Evolutionary conservation across 1,140 invertebrate species (phyloP).

Genomic region (Homarus americanus): DNA sequence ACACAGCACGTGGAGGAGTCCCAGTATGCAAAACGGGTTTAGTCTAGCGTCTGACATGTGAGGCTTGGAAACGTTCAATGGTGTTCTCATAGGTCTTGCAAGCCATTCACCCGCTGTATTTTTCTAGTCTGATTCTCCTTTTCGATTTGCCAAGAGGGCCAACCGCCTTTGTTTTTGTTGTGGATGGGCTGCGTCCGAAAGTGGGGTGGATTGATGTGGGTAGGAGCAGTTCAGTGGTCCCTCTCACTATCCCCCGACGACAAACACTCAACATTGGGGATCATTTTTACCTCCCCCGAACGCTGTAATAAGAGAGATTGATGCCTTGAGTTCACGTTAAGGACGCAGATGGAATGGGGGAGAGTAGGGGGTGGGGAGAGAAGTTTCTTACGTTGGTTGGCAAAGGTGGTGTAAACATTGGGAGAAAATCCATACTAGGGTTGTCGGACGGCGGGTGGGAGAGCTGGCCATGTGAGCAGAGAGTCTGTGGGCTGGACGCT

Average conservation of each 20-base stretch:
- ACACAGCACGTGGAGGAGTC: not conserved
- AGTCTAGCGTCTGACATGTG: not conserved
- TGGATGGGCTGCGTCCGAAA: conserved; percentile 54
- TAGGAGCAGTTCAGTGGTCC: too few relatives aligned
- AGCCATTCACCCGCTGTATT: conserved; percentile 50
- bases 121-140: conserved; percentile 66
- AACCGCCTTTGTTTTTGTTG: conserved; percentile 67
- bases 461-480: conserved; percentile 64
- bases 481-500: conserved; percentile 67
- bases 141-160: conserved; percentile 62
- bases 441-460: conserved; percentile 38
- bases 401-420: too few relatives aligned
- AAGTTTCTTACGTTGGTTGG: too few relatives aligned
- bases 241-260: too few relatives aligned
- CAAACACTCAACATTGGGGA: too few relatives aligned
- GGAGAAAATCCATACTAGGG: too few relatives aligned
- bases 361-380: too few relatives aligned
- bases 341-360: too few relatives aligned
- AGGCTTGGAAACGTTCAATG: conserved; percentile 57
- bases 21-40: conserved; percentile 11
- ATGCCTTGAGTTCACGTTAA: too few relatives aligned
- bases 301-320: too few relatives aligned
- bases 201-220: too few relatives aligned
- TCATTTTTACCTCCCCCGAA: too few relatives aligned
- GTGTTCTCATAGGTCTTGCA: conserved; percentile 72